phyloP scores from a whole-genome alignment of 2,888 invertebrate species.

The Oxycera nigricornis region DNA sequence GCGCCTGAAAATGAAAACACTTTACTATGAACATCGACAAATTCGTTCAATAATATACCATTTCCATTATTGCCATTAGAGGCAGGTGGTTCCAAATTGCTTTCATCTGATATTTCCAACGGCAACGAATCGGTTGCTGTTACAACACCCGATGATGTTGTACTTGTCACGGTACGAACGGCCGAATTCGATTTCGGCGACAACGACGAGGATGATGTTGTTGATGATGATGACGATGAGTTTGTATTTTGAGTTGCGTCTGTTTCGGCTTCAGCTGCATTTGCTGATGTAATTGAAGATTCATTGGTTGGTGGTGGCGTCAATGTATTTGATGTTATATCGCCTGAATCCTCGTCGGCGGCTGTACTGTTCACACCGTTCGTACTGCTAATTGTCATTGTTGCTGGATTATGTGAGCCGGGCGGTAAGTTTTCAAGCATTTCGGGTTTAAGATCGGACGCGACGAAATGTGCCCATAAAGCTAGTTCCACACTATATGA shows the following conservation, averaged over 20 bases:
- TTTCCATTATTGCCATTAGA: constrained; percentile 50
- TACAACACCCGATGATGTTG: constrained; percentile 56
- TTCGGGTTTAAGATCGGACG: constrained; percentile 84
- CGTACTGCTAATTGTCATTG: constrained; percentile 44
- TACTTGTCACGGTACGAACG: constrained; percentile 21
- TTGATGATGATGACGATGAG: constrained; percentile 9
- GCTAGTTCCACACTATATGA: constrained; percentile 78
- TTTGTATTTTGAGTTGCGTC: constrained; percentile 46
- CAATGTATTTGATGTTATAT: constrained; percentile 59
- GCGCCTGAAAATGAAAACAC: constrained; percentile 44
- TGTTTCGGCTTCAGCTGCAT: constrained; percentile 62
- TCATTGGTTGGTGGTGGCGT: constrained; percentile 63
- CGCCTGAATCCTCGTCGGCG: constrained; percentile 58
- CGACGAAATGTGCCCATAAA: constrained; percentile 91
- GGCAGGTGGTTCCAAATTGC: constrained; percentile 75
- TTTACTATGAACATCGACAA: neutral
- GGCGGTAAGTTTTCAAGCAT: constrained; percentile 77
- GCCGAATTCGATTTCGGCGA: constrained; percentile 19
- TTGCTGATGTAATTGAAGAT: neutral
- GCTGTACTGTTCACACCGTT: constrained; percentile 51
- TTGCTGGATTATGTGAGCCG: constrained; percentile 43
- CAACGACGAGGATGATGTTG: neutral
- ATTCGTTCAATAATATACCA: constrained; percentile 36
- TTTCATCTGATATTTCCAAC: constrained; percentile 71
- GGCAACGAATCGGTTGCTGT: constrained; percentile 58